Conservation (phyloP, 2,797 vertebrate species). For the Sciurus carolinensis region DNA sequence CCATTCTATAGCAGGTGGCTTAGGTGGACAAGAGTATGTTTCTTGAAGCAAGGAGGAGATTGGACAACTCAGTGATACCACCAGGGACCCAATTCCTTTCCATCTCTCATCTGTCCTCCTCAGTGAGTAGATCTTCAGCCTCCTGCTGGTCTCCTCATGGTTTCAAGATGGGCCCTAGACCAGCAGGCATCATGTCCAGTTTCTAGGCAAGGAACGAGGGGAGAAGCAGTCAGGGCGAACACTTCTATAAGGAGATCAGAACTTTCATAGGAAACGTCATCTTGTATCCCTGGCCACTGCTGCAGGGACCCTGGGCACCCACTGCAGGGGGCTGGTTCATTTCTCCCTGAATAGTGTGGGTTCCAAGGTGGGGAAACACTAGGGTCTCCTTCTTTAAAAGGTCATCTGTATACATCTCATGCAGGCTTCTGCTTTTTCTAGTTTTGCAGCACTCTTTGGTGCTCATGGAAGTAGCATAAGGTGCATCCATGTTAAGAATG, state of each 20-base stretch:
- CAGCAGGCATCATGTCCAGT: not conserved
- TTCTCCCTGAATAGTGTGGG: not conserved
- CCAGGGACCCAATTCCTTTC: not conserved
- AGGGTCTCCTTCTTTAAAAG: not conserved
- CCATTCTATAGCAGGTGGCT: not conserved
- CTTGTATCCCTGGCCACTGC: not conserved
- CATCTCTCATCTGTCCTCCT: not conserved
- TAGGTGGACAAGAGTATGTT: constrained; percentile 1
- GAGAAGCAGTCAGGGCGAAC: not conserved
- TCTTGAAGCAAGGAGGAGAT: constrained; percentile 14
- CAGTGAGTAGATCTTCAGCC: not conserved
- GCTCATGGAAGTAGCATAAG: not conserved
- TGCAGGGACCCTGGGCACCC: not conserved
- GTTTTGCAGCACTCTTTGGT: not conserved
- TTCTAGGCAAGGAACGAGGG: not conserved
- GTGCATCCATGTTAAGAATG: not conserved
- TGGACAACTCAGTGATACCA: not conserved
- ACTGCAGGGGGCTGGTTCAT: not conserved
- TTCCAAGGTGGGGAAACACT: not conserved
- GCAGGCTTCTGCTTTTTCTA: not conserved
- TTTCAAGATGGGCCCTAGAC: not conserved
- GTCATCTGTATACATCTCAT: not conserved
- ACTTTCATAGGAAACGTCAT: not conserved
- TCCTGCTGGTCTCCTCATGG: not conserved
- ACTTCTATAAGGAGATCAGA: not conserved